These are phyloP conservation scores for Catharus bicknelli DNA, from an alignment of 2,113 vertebrate species.

Conservation along the genomic window DNA sequence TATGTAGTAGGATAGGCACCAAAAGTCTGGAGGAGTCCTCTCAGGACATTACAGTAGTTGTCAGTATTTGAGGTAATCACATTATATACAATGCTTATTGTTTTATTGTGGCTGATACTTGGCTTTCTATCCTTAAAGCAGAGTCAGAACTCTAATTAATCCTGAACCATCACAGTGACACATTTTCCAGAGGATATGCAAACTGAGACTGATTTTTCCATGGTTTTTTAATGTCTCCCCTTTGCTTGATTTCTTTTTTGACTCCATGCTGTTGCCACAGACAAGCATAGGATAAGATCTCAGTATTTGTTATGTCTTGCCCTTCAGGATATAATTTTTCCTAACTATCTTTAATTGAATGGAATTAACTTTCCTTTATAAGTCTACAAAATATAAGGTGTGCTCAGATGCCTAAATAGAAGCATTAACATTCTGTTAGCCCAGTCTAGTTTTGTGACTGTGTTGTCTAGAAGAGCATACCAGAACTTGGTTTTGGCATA, in stretches of 20 bases:
- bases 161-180: not conserved
- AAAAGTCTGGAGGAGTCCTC: not conserved
- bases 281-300: conserved; percentile 32
- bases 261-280: not conserved
- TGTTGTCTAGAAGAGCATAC: not conserved
- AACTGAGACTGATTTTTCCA: conserved; percentile 14
- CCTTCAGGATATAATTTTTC: conserved; percentile 35
- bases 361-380: conserved; percentile 24
- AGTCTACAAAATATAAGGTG: not conserved
- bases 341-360: conserved; percentile 24
- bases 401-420: not conserved
- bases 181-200: not conserved
- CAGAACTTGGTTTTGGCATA: not conserved
- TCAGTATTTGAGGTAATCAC: not conserved
- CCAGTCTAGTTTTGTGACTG: conserved; percentile 4
- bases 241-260: not conserved
- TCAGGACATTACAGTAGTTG: conserved; percentile 1
- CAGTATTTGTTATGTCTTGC: conserved; percentile 13
- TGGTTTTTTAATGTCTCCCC: not conserved
- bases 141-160: conserved; percentile 22
- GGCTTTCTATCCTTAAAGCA: conserved; percentile 13
- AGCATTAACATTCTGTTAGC: not conserved
- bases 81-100: conserved; percentile 21
- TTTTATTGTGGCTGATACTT: conserved; percentile 23
- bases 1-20: not conserved